phyloP scores from a whole-genome alignment of 2,888 invertebrate genomes.

The Rotaria macrura region DNA sequence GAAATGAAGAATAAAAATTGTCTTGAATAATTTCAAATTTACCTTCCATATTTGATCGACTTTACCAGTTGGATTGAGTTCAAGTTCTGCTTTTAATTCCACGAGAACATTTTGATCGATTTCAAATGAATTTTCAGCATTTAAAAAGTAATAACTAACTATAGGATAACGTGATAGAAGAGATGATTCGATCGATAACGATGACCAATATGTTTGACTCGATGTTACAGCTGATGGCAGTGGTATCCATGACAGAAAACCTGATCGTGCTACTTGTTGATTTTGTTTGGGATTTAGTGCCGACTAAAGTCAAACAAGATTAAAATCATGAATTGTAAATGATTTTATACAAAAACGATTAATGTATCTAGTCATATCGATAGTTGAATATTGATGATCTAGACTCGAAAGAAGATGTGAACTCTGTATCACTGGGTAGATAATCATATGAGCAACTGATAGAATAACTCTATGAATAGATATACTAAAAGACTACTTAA shows the following conservation, averaged over 20 bases:
- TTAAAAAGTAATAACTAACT: slow-evolving; percentile 13
- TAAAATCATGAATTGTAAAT: too few species aligned
- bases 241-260: slow-evolving; percentile 15
- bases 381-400: too few species aligned
- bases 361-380: too few species aligned
- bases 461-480: too few species aligned
- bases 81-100: not conserved
- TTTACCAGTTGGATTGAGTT: slow-evolving; percentile 1
- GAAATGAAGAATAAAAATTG: not conserved
- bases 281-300: not conserved
- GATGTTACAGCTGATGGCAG: not conserved
- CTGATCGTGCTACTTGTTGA: not conserved
- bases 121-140: slow-evolving; percentile 17
- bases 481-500: too few species aligned
- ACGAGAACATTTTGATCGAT: slow-evolving; percentile 15
- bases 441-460: too few species aligned
- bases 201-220: not conserved
- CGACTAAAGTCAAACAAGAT: not conserved
- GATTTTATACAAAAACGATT: too few species aligned
- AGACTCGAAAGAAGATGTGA: too few species aligned
- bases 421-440: too few species aligned
- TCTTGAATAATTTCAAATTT: not conserved
- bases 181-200: not conserved
- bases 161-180: not conserved
- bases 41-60: slow-evolving; percentile 15